phyloP scores from a whole-genome alignment of 1,140 invertebrate genomes.

The Ceratina japonica region DNA sequence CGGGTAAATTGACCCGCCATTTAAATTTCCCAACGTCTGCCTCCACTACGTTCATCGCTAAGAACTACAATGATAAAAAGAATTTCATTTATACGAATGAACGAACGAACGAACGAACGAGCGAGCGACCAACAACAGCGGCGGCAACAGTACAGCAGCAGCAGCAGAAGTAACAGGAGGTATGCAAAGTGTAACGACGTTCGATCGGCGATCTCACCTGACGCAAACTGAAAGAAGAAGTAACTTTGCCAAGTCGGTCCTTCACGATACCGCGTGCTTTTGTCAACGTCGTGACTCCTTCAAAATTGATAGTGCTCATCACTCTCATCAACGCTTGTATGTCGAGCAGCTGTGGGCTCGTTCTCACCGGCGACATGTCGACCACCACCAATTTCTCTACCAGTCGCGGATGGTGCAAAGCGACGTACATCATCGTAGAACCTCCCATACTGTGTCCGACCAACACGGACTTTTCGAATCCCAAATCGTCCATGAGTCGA shows the following conservation, averaged over 20 bases:
- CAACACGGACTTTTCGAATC: slow-evolving; percentile 83
- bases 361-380: slow-evolving; percentile 89
- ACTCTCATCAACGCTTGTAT: slow-evolving; percentile 84
- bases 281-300: slow-evolving; percentile 82
- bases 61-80: slow-evolving; percentile 82
- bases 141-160: not conserved
- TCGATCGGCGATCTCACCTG: slow-evolving; percentile 71
- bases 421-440: slow-evolving; percentile 88
- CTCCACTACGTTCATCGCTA: slow-evolving; percentile 89
- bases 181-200: slow-evolving; percentile 41
- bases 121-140: too few species aligned
- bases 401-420: slow-evolving; percentile 86
- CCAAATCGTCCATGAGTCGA: slow-evolving; percentile 82
- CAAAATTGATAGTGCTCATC: slow-evolving; percentile 82
- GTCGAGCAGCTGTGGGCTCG: slow-evolving; percentile 82
- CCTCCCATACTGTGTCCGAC: slow-evolving; percentile 97
- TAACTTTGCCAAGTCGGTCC: slow-evolving; percentile 76
- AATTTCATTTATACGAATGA: slow-evolving; percentile 75
- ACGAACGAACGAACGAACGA: slow-evolving; percentile 61
- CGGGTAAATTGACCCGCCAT: slow-evolving; percentile 88
- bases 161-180: not conserved
- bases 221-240: slow-evolving; percentile 77
- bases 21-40: slow-evolving; percentile 82
- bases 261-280: slow-evolving; percentile 83
- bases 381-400: slow-evolving; percentile 90